A percentile compares a stretch with the other conserved stretches of the same genome.
Evolutionary conservation across 2,888 invertebrate species (phyloP).

Genomic region (Mythimna loreyi): DNA sequence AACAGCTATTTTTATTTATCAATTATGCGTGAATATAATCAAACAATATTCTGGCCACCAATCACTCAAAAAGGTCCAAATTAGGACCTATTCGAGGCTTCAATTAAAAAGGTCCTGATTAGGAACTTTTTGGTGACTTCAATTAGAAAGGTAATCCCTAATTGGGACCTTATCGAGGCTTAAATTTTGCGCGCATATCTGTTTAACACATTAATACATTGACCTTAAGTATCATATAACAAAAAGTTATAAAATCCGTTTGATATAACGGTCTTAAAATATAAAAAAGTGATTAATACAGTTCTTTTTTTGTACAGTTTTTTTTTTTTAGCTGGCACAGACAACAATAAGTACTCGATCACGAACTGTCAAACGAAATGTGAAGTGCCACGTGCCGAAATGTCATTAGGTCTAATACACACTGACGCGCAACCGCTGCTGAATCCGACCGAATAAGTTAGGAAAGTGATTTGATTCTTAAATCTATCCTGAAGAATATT

Average conservation of each 20-base stretch:
- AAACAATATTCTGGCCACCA: no score
- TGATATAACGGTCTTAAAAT: background rate
- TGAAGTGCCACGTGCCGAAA: slow-evolving; percentile 67
- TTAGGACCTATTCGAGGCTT: no score
- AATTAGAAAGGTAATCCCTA: no score
- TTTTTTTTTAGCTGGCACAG: slow-evolving; percentile 60
- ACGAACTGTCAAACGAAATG: slow-evolving; percentile 78
- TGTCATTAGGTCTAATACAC: slow-evolving; percentile 36
- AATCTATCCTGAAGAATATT: background rate
- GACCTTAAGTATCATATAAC: rapidly evolving
- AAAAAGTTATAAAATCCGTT: background rate
- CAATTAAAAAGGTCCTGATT: no score
- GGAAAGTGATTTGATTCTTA: background rate
- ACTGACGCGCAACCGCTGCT: slow-evolving; percentile 12
- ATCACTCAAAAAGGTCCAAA: no score
- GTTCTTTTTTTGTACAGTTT: no score
- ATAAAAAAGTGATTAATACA: slow-evolving; percentile 44
- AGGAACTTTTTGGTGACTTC: no score
- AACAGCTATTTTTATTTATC: no score
- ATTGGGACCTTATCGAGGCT: no score
- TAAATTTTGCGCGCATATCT: no score
- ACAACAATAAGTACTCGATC: slow-evolving; percentile 81
- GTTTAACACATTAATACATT: no score
- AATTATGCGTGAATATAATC: no score
- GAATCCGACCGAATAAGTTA: background rate